Evolutionary conservation across 1,140 invertebrate species (phyloP), one percentile per base, ranked within the genome.

Genomic region (Drosophila virilis): DNA sequence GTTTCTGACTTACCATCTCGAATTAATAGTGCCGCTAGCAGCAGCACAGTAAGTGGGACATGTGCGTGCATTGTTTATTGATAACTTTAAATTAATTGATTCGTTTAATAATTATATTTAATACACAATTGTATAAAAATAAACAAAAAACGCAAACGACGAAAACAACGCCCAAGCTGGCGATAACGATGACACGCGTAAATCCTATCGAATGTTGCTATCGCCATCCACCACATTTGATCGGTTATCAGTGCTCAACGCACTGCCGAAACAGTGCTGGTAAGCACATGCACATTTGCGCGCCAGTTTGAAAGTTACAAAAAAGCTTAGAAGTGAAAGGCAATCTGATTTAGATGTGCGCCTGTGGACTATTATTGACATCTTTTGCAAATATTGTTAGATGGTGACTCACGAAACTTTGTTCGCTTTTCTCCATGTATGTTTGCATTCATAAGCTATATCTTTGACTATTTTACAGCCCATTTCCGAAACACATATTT

Each of bases 81-180:
- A 35, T 22, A 32, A 40, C 22, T 5, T 37, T 12, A n/a, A 52
- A 51, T 13, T n/a, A 48, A 12, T 80, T 22, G 12, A 15, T 45
- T 51, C 48, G 45, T 17, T 48, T 13, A 32, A 12, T 8, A 45
- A 22, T 13, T 43, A 17, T 37, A 50, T 42, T 10, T 22, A 22
- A 48, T 1, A 42, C 17, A 35, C 50, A 64, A 68, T 57, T 28
- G 35, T 1, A 22, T 4, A 3, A 5, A 28, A 5, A 28, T 28
- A 28, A 28, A 28, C 22, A 28, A 28, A 28, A 28, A 28, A 28
- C 22, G 3, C 22, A 28, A 4, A 32, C 38, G 33, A 72, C 46
- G 40, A 37, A 66, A 84, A 74, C 78, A 77, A 83, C 80, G 80
- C 80, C 80, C 80, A 68, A 73, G 46, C 13, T 42, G 40, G n/a